These are phyloP conservation scores for Rhadina sibilatrix DNA, from an alignment of 2,113 vertebrate species.

Conservation along the genomic window DNA sequence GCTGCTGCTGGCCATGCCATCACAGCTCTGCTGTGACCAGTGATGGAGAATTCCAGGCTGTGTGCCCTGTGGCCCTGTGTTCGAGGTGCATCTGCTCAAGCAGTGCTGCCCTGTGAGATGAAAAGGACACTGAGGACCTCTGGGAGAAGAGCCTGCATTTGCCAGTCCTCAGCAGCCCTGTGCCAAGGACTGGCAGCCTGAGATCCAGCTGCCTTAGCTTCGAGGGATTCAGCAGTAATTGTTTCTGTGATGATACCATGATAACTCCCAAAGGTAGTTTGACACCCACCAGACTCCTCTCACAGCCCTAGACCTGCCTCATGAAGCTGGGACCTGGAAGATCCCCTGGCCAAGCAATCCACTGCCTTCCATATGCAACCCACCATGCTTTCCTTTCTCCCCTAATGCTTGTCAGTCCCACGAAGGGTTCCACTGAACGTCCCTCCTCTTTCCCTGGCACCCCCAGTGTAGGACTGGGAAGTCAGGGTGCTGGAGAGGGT, in stretches of 20 bases:
- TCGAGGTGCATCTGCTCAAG: neutral
- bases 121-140: accelerated
- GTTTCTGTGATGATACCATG: neutral
- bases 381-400: neutral
- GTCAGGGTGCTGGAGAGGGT: neutral
- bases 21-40: neutral
- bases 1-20: neutral
- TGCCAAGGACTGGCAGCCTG: neutral
- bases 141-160: neutral
- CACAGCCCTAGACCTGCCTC: neutral
- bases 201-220: neutral
- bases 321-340: neutral
- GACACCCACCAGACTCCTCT: neutral
- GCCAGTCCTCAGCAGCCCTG: neutral
- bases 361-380: accelerated
- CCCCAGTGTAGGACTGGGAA: neutral
- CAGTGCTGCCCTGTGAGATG: neutral
- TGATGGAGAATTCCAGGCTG: neutral
- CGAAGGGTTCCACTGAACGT: neutral
- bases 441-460: neutral
- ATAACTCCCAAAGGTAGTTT: neutral
- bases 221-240: neutral
- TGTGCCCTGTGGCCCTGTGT: neutral
- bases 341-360: neutral
- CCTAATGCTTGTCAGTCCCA: neutral